These are phyloP conservation scores for Zoanthus sociatus DNA, from an alignment of 92 coral and sea anemone species.

Conservation along the genomic window DNA sequence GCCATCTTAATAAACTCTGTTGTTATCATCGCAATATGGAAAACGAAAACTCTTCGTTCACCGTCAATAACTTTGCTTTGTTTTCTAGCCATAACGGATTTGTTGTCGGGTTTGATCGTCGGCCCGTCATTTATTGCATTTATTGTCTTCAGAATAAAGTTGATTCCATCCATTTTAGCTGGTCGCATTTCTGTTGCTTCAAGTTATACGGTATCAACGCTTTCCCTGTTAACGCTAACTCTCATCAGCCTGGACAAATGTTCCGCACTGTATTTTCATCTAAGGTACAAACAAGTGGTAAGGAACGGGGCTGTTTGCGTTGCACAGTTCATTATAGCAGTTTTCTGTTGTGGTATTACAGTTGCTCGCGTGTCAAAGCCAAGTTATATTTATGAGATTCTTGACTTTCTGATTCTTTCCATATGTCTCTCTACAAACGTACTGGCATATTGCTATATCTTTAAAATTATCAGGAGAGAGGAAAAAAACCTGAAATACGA, in stretches of 20 bases:
- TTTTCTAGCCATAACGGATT: conserved; percentile 32
- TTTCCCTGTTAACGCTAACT: conserved; percentile 26
- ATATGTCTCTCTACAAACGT: conserved; percentile 17
- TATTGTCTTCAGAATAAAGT: neutral
- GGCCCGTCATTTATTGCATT: conserved; percentile 44
- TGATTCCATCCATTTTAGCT: conserved; percentile 12
- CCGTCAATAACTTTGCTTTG: conserved; percentile 42
- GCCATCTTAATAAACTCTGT: conserved; percentile 36
- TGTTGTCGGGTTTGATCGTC: conserved; percentile 28
- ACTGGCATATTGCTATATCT: conserved; percentile 25
- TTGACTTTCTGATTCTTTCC: conserved; percentile 25
- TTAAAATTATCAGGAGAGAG: conserved; percentile 23
- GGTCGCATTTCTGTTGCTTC: conserved; percentile 39
- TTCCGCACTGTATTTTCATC: conserved; percentile 8
- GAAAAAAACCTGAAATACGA: conserved; percentile 2
- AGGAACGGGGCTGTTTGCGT: conserved; percentile 1
- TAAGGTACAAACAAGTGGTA: conserved; percentile 18
- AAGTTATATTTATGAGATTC: conserved; percentile 3
- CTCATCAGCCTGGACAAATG: conserved; percentile 39
- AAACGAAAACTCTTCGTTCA: conserved; percentile 14
- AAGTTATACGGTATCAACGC: conserved; percentile 22
- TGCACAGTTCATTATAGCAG: neutral
- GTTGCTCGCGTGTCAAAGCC: neutral
- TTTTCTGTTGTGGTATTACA: conserved; percentile 24
- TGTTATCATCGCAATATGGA: conserved; percentile 43